Conservation (phyloP, 1,140 invertebrate genomes). For the Helicoverpa armigera region DNA sequence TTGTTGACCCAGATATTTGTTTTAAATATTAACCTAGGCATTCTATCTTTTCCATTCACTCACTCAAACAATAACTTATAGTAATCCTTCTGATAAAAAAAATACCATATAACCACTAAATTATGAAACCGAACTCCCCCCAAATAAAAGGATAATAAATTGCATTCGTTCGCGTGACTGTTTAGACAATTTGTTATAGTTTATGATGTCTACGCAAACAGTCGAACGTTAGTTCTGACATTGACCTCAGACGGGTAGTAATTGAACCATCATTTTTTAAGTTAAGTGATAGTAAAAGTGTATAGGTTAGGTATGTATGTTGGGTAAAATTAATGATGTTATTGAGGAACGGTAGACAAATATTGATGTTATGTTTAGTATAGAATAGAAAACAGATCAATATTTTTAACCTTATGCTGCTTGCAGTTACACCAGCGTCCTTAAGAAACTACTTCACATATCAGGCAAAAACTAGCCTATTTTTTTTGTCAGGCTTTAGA, state of each 20-base stretch:
- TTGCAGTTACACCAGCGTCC: no score
- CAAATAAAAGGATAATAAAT: conserved; percentile 49
- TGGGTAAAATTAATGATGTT: background rate
- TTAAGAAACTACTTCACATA: no score
- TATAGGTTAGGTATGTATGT: conserved; percentile 12
- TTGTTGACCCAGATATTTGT: no score
- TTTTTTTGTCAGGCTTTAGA: no score
- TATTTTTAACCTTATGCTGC: no score
- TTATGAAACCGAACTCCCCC: conserved; percentile 29
- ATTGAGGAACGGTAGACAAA: background rate
- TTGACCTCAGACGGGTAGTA: conserved; percentile 22
- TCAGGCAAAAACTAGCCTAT: no score
- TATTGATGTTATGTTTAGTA: no score
- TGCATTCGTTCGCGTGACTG: conserved; percentile 47
- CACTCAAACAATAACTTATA: no score
- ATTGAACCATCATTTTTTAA: background rate
- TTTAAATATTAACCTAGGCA: no score
- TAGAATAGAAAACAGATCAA: no score
- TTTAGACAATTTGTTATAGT: conserved; percentile 18
- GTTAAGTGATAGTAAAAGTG: conserved; percentile 8
- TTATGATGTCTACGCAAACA: conserved; percentile 43
- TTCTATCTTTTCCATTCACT: no score
- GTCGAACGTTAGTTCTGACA: conserved; percentile 26
- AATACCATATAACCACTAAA: background rate
- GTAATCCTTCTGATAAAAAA: no score